phyloP scores from a whole-genome alignment of 2,888 invertebrate species.

The Trichogramma dendrolimi region DNA sequence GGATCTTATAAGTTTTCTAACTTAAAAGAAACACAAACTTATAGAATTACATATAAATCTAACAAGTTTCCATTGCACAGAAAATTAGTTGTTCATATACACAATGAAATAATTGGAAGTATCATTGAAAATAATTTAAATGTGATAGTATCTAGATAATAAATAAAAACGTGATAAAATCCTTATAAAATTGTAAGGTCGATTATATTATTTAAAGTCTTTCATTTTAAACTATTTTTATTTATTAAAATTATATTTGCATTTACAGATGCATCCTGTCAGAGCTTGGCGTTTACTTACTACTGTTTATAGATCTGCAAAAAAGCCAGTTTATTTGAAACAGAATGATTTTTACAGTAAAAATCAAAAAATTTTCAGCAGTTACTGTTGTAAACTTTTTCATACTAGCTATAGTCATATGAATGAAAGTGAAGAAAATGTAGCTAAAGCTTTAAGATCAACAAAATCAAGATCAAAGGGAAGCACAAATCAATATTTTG shows the following conservation, averaged over 20 bases:
- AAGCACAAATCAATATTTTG: constrained; percentile 35
- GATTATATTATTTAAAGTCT: constrained; percentile 7
- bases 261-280: constrained; percentile 24
- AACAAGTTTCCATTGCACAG: constrained; percentile 44
- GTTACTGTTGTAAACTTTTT: constrained; percentile 30
- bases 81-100: constrained; percentile 45
- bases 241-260: constrained; percentile 3
- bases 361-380: constrained; percentile 11
- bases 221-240: not conserved
- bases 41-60: constrained; percentile 49
- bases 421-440: constrained; percentile 18
- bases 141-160: constrained; percentile 29
- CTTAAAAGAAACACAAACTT: constrained; percentile 41
- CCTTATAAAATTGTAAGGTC: constrained; percentile 3
- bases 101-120: constrained; percentile 43
- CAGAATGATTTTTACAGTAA: constrained; percentile 10
- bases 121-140: constrained; percentile 36
- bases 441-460: constrained; percentile 39
- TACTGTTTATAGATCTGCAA: constrained; percentile 9
- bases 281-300: constrained; percentile 4
- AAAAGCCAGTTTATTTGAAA: constrained; percentile 1
- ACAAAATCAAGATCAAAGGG: constrained; percentile 39
- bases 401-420: constrained; percentile 27
- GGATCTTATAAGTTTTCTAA: constrained; percentile 40
- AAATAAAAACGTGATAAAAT: constrained; percentile 7